A percentile compares a stretch with the other conserved stretches of the same genome.
These are phyloP conservation scores for Conus canariensis DNA, from an alignment of 2,888 invertebrate genomes.

Conservation along the genomic window DNA sequence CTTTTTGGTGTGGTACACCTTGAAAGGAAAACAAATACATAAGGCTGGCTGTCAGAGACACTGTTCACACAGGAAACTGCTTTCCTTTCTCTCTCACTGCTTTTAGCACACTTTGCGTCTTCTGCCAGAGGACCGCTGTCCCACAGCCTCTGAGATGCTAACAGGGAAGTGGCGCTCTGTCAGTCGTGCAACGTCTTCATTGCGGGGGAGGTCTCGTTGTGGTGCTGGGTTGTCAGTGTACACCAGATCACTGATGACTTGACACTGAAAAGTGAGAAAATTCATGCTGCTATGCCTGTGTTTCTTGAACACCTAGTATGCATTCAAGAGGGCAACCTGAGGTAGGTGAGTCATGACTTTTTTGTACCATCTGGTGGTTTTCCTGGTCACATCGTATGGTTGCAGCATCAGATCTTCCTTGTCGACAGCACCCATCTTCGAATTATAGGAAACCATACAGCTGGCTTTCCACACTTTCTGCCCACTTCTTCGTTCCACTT, in stretches of 20 bases:
- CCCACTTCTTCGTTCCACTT: not conserved
- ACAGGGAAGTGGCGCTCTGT: no score
- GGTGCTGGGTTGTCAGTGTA: not conserved
- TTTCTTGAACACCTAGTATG: not conserved
- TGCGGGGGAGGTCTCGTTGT: not conserved
- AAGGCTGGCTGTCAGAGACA: not conserved
- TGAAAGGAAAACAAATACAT: not conserved
- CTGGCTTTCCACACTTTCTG: not conserved
- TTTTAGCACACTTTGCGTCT: not conserved
- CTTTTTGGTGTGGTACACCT: not conserved
- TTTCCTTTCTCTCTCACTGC: not conserved
- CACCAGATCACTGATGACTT: not conserved
- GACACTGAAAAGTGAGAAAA: not conserved
- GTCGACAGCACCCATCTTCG: conserved; percentile 1
- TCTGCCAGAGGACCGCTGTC: not conserved
- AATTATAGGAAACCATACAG: conserved; percentile 4
- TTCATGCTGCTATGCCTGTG: not conserved
- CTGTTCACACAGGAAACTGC: not conserved
- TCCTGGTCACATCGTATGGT: not conserved
- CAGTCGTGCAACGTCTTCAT: not conserved
- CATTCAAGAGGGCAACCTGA: not conserved
- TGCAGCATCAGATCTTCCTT: conserved; percentile 14
- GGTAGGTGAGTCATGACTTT: not conserved
- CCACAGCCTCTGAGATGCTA: not conserved
- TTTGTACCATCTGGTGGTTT: conserved; percentile 1